A percentile compares a stretch with the other conserved stretches of the same genome.
These are phyloP conservation scores for Manis crassicaudata DNA, from an alignment of 2,797 vertebrate genomes.

Conservation along the genomic window DNA sequence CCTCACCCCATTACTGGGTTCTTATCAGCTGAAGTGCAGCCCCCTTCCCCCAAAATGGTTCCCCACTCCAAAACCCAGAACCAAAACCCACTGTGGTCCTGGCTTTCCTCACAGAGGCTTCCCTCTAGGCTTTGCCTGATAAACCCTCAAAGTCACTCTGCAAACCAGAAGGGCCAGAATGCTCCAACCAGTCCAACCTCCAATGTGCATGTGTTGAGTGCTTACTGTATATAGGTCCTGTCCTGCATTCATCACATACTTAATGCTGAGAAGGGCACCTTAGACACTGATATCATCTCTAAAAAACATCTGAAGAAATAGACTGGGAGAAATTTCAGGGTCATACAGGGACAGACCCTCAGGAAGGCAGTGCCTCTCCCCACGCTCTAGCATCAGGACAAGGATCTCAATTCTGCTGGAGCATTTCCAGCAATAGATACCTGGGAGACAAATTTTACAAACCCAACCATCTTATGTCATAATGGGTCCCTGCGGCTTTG, in stretches of 20 bases:
- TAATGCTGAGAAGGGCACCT: not conserved
- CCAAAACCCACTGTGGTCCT: not conserved
- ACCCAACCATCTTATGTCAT: not conserved
- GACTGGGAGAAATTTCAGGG: not conserved
- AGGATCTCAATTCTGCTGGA: not conserved
- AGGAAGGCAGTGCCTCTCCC: not conserved
- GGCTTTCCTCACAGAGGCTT: not conserved
- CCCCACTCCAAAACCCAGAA: not conserved
- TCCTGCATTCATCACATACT: not conserved
- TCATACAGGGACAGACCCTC: not conserved
- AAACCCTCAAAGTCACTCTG: constrained; percentile 18
- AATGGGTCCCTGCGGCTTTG: not conserved
- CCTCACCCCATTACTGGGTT: not conserved
- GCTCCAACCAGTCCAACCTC: not conserved
- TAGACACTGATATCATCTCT: not conserved
- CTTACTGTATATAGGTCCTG: not conserved
- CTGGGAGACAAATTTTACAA: not conserved
- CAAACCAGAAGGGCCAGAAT: not conserved
- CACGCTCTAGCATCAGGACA: not conserved
- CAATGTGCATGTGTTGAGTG: not conserved
- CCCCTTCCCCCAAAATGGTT: not conserved
- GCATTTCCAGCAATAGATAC: not conserved
- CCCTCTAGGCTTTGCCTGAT: not conserved
- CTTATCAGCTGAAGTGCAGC: not conserved
- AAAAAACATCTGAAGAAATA: not conserved